phyloP scores from a whole-genome alignment of 1,140 invertebrate genomes.

The Neelides sp. region DNA sequence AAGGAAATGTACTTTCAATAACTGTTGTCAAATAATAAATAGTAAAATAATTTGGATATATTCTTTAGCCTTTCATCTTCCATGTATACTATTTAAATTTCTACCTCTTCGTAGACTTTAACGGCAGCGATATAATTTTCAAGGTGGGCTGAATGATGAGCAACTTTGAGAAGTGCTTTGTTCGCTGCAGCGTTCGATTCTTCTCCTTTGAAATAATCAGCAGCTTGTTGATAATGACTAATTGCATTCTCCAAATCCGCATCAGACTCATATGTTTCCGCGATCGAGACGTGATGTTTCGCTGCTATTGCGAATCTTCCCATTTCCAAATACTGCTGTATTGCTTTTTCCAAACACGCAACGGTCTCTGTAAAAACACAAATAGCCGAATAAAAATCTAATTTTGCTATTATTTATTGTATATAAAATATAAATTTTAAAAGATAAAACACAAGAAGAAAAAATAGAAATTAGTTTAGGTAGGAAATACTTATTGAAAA shows the following conservation, averaged over 20 bases:
- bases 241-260: slow-evolving; percentile 80
- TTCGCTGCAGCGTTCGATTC: slow-evolving; percentile 88
- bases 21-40: not conserved
- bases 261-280: slow-evolving; percentile 93
- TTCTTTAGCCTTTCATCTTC: too few species aligned
- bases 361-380: slow-evolving; percentile 79
- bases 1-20: not conserved
- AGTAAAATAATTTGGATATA: too few species aligned
- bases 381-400: too few species aligned
- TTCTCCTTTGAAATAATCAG: slow-evolving; percentile 85
- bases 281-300: slow-evolving; percentile 94
- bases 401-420: too few species aligned
- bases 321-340: slow-evolving; percentile 99
- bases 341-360: slow-evolving; percentile 79
- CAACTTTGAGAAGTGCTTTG: slow-evolving; percentile 94
- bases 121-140: slow-evolving; percentile 97
- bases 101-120: slow-evolving; percentile 84
- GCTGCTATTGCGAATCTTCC: slow-evolving; percentile 95
- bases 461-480: not conserved
- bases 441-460: too few species aligned
- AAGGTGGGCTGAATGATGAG: slow-evolving; percentile 88
- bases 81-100: not conserved
- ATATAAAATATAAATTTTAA: too few species aligned
- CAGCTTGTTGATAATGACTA: slow-evolving; percentile 93
- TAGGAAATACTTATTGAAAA: not conserved